phyloP scores from a whole-genome alignment of 2,797 vertebrate genomes.

The Acanthurus tractus region DNA sequence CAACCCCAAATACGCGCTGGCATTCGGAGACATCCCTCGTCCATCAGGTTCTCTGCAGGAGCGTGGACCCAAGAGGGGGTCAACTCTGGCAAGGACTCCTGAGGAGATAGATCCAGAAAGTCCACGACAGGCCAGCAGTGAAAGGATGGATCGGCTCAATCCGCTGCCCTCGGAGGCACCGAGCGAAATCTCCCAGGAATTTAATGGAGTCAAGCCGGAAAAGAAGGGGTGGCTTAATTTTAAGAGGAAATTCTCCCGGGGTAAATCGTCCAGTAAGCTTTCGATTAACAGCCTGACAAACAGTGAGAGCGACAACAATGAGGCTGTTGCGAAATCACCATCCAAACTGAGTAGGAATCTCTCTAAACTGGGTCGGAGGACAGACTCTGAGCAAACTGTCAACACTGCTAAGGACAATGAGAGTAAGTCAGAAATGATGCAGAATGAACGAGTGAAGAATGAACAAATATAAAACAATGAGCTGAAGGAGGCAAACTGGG shows the following conservation, averaged over 20 bases:
- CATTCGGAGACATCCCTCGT: constrained; percentile 73
- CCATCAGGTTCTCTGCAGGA: constrained; percentile 50
- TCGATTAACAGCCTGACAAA: neutral
- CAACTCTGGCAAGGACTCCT: neutral
- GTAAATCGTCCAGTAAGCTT: constrained; percentile 33
- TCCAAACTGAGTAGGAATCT: constrained; percentile 43
- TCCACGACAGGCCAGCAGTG: constrained; percentile 48
- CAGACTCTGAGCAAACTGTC: constrained; percentile 50
- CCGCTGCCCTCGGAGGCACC: constrained; percentile 22
- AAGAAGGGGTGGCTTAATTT: constrained; percentile 24
- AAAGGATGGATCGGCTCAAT: constrained; percentile 38
- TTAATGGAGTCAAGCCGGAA: neutral
- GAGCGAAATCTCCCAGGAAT: constrained; percentile 10
- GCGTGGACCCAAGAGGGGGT: constrained; percentile 13
- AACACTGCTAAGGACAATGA: constrained; percentile 49
- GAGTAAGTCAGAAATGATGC: constrained; percentile 62
- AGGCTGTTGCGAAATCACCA: constrained; percentile 28
- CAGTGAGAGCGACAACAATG: constrained; percentile 20
- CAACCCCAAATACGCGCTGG: constrained; percentile 94
- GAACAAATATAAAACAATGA: no score
- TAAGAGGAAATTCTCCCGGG: constrained; percentile 6
- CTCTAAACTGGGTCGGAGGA: constrained; percentile 16
- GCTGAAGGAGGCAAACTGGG: no score
- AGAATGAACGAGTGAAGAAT: no score
- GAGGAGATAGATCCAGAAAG: constrained; percentile 28